These are phyloP conservation scores for Flabesymbios commensalis DNA, from an alignment of 2,888 invertebrate species.

Conservation along the genomic window DNA sequence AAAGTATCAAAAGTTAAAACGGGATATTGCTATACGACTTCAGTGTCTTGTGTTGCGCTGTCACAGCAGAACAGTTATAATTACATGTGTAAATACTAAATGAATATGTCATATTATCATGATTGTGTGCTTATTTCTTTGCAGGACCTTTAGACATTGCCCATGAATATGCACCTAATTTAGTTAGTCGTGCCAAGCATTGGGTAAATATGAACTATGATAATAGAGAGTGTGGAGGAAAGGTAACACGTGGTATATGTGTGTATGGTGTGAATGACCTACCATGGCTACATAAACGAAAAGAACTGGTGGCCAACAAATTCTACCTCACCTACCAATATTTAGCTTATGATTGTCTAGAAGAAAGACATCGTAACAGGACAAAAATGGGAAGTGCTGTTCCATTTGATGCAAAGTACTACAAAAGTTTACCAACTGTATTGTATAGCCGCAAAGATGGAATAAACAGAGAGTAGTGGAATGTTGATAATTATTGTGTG, in stretches of 20 bases:
- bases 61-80: too few species aligned
- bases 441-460: constrained; percentile 33
- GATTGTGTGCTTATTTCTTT: too few species aligned
- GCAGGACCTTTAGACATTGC: constrained; percentile 33
- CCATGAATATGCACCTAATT: constrained; percentile 29
- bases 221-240: constrained; percentile 42
- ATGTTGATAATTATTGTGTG: too few species aligned
- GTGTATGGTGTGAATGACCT: constrained; percentile 48
- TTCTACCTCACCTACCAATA: constrained; percentile 47
- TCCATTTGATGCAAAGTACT: constrained; percentile 22
- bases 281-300: constrained; percentile 37
- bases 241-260: constrained; percentile 49
- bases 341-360: constrained; percentile 49
- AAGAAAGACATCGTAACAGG: constrained; percentile 47
- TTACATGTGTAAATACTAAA: too few species aligned
- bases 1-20: too few species aligned
- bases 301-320: constrained; percentile 53
- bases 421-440: constrained; percentile 33
- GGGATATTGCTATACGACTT: too few species aligned
- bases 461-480: too few species aligned
- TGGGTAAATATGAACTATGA: constrained; percentile 32
- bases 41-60: too few species aligned
- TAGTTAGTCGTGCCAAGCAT: constrained; percentile 32
- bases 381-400: constrained; percentile 25
- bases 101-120: too few species aligned